Conservation (phyloP, 2,888 invertebrate genomes). For the Adela reaumurella region DNA sequence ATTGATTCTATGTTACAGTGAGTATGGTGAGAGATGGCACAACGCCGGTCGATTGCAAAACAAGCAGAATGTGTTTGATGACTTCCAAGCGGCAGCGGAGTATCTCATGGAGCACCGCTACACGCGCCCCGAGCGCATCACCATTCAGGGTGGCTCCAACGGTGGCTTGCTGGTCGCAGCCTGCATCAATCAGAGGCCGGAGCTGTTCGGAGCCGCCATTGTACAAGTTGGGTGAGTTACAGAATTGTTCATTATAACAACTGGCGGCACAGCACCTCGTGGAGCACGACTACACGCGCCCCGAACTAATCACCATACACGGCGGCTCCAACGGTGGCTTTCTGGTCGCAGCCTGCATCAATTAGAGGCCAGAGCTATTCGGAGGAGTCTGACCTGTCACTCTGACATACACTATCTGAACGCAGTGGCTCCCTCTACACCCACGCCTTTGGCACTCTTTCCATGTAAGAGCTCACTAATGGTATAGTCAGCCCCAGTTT, state of each 20-base stretch:
- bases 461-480: too few species aligned
- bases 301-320: conserved; percentile 76
- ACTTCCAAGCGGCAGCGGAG: conserved; percentile 90
- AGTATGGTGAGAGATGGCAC: conserved; percentile 98
- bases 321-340: conserved; percentile 98
- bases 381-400: too few species aligned
- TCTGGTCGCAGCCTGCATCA: conserved; percentile 89
- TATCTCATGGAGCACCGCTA: conserved; percentile 80
- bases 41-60: conserved; percentile 85
- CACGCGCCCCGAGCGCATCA: conserved; percentile 69
- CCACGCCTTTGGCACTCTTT: too few species aligned
- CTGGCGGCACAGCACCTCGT: conserved; percentile 87
- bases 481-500: too few species aligned
- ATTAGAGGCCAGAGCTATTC: conserved; percentile 93
- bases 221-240: conserved; percentile 92
- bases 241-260: too few species aligned
- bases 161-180: conserved; percentile 96
- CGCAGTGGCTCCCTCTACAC: too few species aligned
- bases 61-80: conserved; percentile 97
- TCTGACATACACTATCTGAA: too few species aligned
- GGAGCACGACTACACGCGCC: conserved; percentile 71
- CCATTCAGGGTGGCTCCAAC: conserved; percentile 94
- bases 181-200: conserved; percentile 91
- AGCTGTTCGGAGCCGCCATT: conserved; percentile 89
- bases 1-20: too few species aligned